phyloP scores from a whole-genome alignment of 2,113 vertebrate species.

The Emydura subglobosa region DNA sequence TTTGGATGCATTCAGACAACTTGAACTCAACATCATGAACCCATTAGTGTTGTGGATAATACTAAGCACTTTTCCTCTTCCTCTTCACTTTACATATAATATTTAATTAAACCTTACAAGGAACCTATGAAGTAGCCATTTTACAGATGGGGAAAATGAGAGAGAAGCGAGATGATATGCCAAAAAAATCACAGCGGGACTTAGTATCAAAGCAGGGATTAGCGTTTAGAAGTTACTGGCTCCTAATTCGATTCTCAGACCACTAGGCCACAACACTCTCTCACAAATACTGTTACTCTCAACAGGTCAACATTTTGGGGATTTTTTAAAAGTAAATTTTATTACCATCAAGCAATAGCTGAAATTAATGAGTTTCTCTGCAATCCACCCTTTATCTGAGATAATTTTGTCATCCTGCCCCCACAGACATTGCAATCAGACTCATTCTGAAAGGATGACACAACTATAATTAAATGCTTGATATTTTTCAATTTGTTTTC shows the following conservation, averaged over 20 bases:
- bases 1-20: not conserved
- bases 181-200: not conserved
- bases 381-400: not conserved
- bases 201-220: not conserved
- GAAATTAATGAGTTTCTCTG: not conserved
- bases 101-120: not conserved
- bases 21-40: not conserved
- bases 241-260: not conserved
- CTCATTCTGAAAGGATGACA: not conserved
- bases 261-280: not conserved
- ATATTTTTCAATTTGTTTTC: conserved; percentile 45
- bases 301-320: not conserved
- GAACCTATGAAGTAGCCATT: not conserved
- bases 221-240: not conserved
- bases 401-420: not conserved
- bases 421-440: not conserved
- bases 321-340: not conserved
- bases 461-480: not conserved
- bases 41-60: not conserved
- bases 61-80: not conserved
- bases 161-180: not conserved
- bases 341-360: not conserved
- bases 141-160: not conserved
- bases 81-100: not conserved
- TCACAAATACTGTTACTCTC: not conserved